Conservation (phyloP, 2,888 invertebrate genomes). For the Camponotus fellah region DNA sequence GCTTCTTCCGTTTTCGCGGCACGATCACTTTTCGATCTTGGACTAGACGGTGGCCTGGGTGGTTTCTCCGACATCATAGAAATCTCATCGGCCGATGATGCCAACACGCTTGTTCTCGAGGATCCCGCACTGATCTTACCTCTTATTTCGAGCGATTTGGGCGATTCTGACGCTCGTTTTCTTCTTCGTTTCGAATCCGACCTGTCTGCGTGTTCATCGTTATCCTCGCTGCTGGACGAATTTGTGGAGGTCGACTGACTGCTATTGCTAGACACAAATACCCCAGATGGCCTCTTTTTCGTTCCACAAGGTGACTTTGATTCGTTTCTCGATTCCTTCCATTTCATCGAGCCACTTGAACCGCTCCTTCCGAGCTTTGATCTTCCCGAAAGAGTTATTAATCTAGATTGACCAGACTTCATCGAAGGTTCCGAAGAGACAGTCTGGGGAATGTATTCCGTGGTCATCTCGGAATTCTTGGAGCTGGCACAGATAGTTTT, state of each 20-base stretch:
- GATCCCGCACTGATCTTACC: slow-evolving; percentile 82
- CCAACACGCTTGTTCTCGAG: slow-evolving; percentile 87
- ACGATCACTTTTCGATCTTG: slow-evolving; percentile 84
- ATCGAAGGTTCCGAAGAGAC: slow-evolving; percentile 70
- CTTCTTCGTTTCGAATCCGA: slow-evolving; percentile 70
- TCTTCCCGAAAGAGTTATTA: slow-evolving; percentile 60
- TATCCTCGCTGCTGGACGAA: slow-evolving; percentile 84
- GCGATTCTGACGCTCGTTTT: slow-evolving; percentile 73
- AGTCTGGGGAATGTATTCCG: slow-evolving; percentile 67
- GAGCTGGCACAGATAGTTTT: slow-evolving; percentile 87
- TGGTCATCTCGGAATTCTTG: slow-evolving; percentile 80
- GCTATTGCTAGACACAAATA: slow-evolving; percentile 80
- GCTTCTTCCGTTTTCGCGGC: slow-evolving; percentile 88
- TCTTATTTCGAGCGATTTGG: slow-evolving; percentile 69
- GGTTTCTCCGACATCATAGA: slow-evolving; percentile 87
- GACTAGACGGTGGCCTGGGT: slow-evolving; percentile 87
- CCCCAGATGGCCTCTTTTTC: slow-evolving; percentile 59
- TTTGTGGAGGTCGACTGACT: slow-evolving; percentile 83
- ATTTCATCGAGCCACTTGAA: slow-evolving; percentile 55
- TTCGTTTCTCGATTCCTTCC: slow-evolving; percentile 67
- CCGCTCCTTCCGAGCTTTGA: slow-evolving; percentile 58
- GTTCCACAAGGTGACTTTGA: slow-evolving; percentile 73
- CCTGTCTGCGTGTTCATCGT: slow-evolving; percentile 65
- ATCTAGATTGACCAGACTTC: slow-evolving; percentile 66
- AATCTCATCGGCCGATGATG: slow-evolving; percentile 88